Evolutionary conservation across 2,888 invertebrate genomes (phyloP).

Genomic region (Monochamus alternatus): DNA sequence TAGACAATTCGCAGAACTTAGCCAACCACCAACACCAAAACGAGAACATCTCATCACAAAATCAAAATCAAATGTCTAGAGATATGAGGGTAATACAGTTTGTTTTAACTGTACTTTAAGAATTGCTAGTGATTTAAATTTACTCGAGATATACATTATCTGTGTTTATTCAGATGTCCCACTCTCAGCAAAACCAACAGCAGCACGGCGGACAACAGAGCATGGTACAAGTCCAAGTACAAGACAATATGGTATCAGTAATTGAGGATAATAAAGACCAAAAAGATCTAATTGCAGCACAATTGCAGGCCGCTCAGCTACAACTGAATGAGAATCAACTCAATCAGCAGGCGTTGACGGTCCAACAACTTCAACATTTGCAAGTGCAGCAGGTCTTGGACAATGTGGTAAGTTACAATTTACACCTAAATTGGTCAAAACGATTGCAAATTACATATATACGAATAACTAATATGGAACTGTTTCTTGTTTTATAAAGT

Average conservation of each 20-base stretch:
- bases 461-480: neutral
- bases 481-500: slow-evolving; percentile 19
- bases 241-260: slow-evolving; percentile 70
- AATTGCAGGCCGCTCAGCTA: slow-evolving; percentile 71
- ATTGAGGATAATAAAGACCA: slow-evolving; percentile 70
- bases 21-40: slow-evolving; percentile 58
- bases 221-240: slow-evolving; percentile 71
- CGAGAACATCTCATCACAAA: slow-evolving; percentile 54
- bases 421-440: neutral
- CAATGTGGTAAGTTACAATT: slow-evolving; percentile 62
- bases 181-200: slow-evolving; percentile 65
- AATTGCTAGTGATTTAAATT: too few species aligned
- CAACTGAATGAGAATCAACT: slow-evolving; percentile 74
- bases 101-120: neutral
- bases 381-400: slow-evolving; percentile 76
- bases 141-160: neutral
- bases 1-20: slow-evolving; percentile 63
- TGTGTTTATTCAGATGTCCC: slow-evolving; percentile 38
- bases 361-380: slow-evolving; percentile 69
- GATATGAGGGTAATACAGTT: slow-evolving; percentile 55
- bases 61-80: slow-evolving; percentile 57
- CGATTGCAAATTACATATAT: neutral
- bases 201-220: slow-evolving; percentile 65
- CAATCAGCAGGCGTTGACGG: slow-evolving; percentile 66
- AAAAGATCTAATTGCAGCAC: slow-evolving; percentile 66